Conservation (phyloP, 2,888 invertebrate species). For the Brenthis ino region DNA sequence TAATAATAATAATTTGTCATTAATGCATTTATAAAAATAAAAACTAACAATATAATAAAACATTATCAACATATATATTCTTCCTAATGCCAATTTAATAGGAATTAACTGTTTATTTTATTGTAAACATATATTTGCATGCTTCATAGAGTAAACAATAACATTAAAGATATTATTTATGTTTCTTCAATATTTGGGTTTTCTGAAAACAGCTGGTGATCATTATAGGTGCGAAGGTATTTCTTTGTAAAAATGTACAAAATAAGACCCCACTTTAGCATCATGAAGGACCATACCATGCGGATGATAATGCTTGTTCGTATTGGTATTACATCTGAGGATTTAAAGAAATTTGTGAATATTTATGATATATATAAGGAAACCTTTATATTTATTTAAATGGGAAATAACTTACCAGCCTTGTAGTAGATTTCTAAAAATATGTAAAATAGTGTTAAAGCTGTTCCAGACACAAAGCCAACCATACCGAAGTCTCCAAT, state of each 20-base stretch:
- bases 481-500: conserved; percentile 76
- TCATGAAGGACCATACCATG: conserved; percentile 79
- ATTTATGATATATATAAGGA: conserved; percentile 5
- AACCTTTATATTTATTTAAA: conserved; percentile 15
- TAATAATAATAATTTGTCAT: too few species aligned
- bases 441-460: conserved; percentile 72
- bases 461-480: conserved; percentile 70
- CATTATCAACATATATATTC: too few species aligned
- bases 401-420: conserved; percentile 59
- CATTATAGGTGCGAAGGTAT: conserved; percentile 72
- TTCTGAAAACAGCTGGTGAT: conserved; percentile 73
- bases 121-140: not conserved
- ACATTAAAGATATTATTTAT: conserved; percentile 48
- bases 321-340: conserved; percentile 71
- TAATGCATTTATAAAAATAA: too few species aligned
- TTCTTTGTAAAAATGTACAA: conserved; percentile 71
- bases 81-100: not conserved
- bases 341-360: conserved; percentile 25
- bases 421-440: conserved; percentile 70
- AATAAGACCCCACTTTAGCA: conserved; percentile 78
- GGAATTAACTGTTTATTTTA: not conserved
- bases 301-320: conserved; percentile 72
- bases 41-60: too few species aligned
- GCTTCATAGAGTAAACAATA: not conserved
- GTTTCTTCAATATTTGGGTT: conserved; percentile 74